Conservation (phyloP, 2,797 vertebrate species). For the Emydoidea blandingii region DNA sequence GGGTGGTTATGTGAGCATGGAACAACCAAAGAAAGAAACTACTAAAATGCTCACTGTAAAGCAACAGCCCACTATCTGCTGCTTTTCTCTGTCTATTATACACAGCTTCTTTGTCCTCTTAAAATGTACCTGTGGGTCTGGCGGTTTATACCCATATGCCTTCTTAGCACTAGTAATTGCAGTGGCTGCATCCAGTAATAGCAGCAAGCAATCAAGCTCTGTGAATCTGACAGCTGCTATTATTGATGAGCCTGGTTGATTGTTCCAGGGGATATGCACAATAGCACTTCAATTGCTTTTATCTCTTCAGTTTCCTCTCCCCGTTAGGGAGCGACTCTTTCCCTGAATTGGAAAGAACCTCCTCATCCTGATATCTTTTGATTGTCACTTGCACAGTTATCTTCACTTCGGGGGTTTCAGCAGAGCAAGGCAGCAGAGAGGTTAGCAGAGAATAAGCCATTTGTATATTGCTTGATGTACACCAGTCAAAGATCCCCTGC, state of each 20-base stretch:
- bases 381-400: neutral
- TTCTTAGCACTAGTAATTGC: neutral
- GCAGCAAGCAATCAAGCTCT: neutral
- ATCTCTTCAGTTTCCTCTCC: neutral
- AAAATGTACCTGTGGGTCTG: fast-evolving
- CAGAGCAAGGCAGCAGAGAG: neutral
- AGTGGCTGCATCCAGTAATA: neutral
- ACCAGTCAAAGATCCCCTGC: neutral
- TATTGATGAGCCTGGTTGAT: neutral
- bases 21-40: fast-evolving
- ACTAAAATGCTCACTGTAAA: neutral
- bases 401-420: conserved; percentile 1
- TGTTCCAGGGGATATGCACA: neutral
- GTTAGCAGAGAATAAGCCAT: conserved; percentile 21
- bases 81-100: neutral
- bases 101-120: neutral
- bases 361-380: neutral
- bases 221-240: neutral
- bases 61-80: neutral
- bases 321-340: neutral
- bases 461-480: neutral
- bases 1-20: conserved; percentile 82
- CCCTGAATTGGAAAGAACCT: neutral
- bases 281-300: conserved; percentile 17
- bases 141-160: neutral